Evolutionary conservation across 2,797 vertebrate species (phyloP).

Genomic region (Sebastes vulpes): DNA sequence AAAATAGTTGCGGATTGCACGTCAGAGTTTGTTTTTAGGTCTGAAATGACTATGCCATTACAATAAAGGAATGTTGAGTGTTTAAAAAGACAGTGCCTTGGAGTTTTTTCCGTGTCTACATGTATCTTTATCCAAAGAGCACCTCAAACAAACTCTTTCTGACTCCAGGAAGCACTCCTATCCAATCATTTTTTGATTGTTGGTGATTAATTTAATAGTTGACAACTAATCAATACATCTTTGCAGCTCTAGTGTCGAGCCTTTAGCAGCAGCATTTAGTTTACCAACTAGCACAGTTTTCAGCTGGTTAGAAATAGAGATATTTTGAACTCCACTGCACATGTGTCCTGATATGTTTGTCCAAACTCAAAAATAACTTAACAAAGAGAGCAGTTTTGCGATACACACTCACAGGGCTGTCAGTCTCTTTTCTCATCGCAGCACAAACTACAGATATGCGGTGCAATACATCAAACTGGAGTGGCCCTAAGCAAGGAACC

Average conservation of each 20-base stretch:
- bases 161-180: too few relatives aligned
- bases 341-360: not conserved
- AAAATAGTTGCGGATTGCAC: too few relatives aligned
- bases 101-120: too few relatives aligned
- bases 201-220: too few relatives aligned
- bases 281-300: not conserved
- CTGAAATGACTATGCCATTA: too few relatives aligned
- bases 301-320: not conserved
- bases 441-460: slow-evolving; percentile 4
- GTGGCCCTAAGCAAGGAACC: not conserved
- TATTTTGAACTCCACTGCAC: not conserved
- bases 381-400: not conserved
- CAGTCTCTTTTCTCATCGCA: not conserved
- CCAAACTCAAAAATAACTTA: not conserved
- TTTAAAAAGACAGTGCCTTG: too few relatives aligned
- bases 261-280: not conserved
- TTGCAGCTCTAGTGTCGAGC: not conserved
- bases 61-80: accelerated
- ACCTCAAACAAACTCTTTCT: too few relatives aligned
- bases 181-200: too few relatives aligned
- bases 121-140: too few relatives aligned
- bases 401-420: not conserved
- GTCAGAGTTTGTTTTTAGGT: too few relatives aligned
- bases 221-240: too few relatives aligned
- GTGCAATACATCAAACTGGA: not conserved